Evolutionary conservation across 2,113 vertebrate species (phyloP).

Genomic region (Coptodon bakossiorum): DNA sequence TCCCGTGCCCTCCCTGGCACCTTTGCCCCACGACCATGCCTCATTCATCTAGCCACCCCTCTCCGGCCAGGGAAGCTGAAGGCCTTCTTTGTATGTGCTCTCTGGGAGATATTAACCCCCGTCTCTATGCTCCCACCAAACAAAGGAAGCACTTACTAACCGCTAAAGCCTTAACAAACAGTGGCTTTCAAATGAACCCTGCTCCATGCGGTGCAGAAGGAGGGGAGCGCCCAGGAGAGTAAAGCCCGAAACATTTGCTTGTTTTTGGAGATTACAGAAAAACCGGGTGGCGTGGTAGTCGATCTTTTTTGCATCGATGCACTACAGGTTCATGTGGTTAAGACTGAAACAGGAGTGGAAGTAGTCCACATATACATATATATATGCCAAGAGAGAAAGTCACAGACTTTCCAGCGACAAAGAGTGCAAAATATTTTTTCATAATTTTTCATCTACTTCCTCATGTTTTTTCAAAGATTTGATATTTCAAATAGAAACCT

Average conservation of each 20-base stretch:
- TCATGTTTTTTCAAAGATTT: not conserved
- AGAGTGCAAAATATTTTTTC: not conserved
- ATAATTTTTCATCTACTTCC: not conserved
- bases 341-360: not conserved
- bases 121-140: conserved; percentile 59
- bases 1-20: conserved; percentile 60
- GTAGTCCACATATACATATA: not conserved
- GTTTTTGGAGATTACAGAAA: conserved; percentile 58
- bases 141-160: conserved; percentile 76
- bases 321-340: not conserved
- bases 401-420: not conserved
- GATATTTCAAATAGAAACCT: not conserved
- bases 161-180: conserved; percentile 75
- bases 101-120: conserved; percentile 74
- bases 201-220: conserved; percentile 52
- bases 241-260: conserved; percentile 57
- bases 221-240: conserved; percentile 39
- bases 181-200: conserved; percentile 69
- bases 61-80: conserved; percentile 68
- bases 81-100: conserved; percentile 70
- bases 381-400: not conserved
- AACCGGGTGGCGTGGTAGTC: conserved; percentile 25
- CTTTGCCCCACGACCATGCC: conserved; percentile 58
- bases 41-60: conserved; percentile 64
- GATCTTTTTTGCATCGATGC: conserved; percentile 13